These are phyloP conservation scores for human DNA, from an alignment of 2,113 vertebrate genomes.

Conservation along the genomic window GRCh38 chr13:54525501-54526000, in stretches of 20 bases:
- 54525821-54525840: background rate
- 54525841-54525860: background rate
- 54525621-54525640: background rate
- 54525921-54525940: background rate
- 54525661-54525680: background rate
- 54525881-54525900: constrained; percentile 18
- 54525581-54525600: background rate
- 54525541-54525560: constrained; percentile 78
- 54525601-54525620: constrained; percentile 14
- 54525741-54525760: constrained; percentile 39
- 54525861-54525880: background rate
- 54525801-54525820: background rate
- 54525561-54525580: background rate
- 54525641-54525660: background rate
- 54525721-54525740: background rate
- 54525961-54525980: background rate
- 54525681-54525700: background rate
- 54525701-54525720: background rate
- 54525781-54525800: background rate
- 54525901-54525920: background rate
- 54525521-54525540: constrained; percentile 82
- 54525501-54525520: constrained; percentile 84
- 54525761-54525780: background rate
- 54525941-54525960: background rate
- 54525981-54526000: background rate